phyloP scores from a whole-genome alignment of 2,113 vertebrate genomes.

The Hemiprocne comata region DNA sequence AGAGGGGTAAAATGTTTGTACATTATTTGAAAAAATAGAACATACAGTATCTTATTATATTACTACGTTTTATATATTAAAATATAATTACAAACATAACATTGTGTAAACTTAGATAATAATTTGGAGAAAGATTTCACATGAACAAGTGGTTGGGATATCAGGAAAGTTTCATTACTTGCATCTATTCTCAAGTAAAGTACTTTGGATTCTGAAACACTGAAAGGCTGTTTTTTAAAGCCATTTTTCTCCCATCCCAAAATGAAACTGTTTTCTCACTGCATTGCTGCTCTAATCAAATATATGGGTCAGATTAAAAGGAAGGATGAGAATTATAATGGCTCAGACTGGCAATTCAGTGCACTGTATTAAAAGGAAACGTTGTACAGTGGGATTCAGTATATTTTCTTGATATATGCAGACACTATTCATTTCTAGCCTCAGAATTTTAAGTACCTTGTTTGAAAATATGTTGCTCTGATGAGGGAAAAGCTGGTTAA shows the following conservation, averaged over 20 bases:
- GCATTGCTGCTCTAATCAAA: background rate
- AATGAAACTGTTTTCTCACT: background rate
- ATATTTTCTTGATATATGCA: background rate
- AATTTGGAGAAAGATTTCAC: background rate
- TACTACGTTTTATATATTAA: background rate
- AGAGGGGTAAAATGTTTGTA: background rate
- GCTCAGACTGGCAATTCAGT: background rate
- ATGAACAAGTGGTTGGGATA: background rate
- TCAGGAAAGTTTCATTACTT: background rate
- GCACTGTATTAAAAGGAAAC: background rate
- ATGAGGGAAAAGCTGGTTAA: background rate
- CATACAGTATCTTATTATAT: background rate
- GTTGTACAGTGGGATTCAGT: background rate
- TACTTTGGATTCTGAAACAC: background rate
- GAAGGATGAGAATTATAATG: background rate
- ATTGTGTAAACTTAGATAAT: background rate
- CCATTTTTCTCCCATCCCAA: background rate
- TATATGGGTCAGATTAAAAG: background rate
- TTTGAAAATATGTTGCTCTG: background rate
- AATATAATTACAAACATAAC: background rate
- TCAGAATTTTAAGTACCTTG: background rate
- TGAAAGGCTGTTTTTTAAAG: background rate
- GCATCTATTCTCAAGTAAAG: background rate
- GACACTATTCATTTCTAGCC: background rate
- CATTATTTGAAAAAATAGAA: background rate